phyloP scores from a whole-genome alignment of 1,140 invertebrate genomes.

The Drosophila elegans region DNA sequence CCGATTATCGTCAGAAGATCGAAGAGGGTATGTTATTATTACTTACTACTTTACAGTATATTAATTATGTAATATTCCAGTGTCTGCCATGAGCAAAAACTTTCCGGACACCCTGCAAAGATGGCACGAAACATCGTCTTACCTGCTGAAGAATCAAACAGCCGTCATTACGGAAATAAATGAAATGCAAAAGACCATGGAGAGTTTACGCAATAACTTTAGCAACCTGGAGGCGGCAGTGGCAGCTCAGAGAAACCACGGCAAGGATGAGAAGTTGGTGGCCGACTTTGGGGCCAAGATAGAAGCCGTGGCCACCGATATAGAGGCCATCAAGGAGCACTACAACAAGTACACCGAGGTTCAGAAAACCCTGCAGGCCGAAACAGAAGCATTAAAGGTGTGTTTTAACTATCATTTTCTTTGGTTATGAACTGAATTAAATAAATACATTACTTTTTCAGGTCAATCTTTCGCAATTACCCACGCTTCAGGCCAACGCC shows the following conservation, averaged over 20 bases:
- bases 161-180: conserved; percentile 56
- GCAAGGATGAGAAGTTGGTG: conserved; percentile 77
- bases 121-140: conserved; percentile 87
- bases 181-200: conserved; percentile 63
- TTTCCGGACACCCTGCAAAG: conserved; percentile 87
- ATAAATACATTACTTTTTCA: conserved; percentile 7
- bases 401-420: neutral
- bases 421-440: neutral
- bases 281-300: conserved; percentile 82
- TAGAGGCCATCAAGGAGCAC: conserved; percentile 77
- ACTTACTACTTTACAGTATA: neutral
- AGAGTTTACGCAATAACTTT: conserved; percentile 62
- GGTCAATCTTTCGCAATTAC: conserved; percentile 59
- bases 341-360: conserved; percentile 63
- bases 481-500: conserved; percentile 36
- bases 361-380: conserved; percentile 60
- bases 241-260: conserved; percentile 66
- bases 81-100: conserved; percentile 87
- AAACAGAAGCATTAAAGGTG: conserved; percentile 64
- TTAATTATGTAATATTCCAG: conserved; percentile 75
- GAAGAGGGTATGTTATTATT: conserved; percentile 69
- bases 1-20: conserved; percentile 79
- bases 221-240: conserved; percentile 54
- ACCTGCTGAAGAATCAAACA: conserved; percentile 87
- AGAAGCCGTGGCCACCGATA: conserved; percentile 70